These are phyloP conservation scores for Lophotriccus pileatus DNA, from an alignment of 2,797 vertebrate genomes.

Conservation along the genomic window DNA sequence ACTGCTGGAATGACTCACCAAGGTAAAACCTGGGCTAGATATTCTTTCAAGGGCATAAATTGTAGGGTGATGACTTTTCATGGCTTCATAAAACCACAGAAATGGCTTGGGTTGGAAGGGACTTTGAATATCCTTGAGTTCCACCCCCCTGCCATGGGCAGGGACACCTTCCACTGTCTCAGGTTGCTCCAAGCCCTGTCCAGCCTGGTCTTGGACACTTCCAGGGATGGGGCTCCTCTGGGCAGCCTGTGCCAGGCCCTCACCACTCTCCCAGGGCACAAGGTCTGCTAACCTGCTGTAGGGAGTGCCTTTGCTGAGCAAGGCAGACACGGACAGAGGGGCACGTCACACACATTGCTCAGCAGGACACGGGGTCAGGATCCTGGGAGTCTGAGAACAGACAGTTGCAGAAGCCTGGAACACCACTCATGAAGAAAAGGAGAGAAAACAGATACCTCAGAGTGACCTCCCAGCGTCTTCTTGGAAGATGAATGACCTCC, in stretches of 20 bases:
- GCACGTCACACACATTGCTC: not conserved
- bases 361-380: not conserved
- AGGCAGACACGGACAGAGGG: not conserved
- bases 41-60: slow-evolving; percentile 67
- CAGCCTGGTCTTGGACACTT: not conserved
- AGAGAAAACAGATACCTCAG: not conserved
- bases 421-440: not conserved
- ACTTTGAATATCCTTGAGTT: not conserved
- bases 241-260: not conserved
- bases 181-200: not conserved
- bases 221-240: not conserved
- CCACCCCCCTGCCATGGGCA: not conserved
- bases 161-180: not conserved
- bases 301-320: not conserved
- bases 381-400: not conserved
- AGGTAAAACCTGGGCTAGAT: slow-evolving; percentile 67
- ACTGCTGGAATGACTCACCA: slow-evolving; percentile 63
- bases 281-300: not conserved
- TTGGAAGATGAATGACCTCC: not conserved
- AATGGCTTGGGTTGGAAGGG: not conserved
- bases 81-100: not conserved
- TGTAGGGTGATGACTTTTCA: not conserved
- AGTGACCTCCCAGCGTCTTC: not conserved
- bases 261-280: not conserved
- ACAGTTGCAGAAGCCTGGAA: not conserved